Base-by-base conservation (phyloP, 2,797 vertebrate species). In the Taenioides sp. region DNA sequence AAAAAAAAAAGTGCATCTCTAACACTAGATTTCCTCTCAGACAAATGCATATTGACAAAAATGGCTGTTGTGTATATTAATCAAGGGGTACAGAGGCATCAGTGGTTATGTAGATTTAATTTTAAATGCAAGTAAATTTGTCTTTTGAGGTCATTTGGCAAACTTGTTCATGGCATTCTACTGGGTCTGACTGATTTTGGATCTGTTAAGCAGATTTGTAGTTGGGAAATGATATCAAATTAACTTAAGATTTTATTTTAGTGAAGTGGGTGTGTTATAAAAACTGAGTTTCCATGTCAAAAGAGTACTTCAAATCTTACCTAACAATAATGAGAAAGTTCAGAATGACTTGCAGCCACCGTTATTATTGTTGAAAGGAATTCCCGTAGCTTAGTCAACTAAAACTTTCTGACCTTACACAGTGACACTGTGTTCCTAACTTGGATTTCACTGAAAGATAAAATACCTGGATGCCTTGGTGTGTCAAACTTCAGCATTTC, bases 151-250 rank as follows among this genome's bases (percentile, higher is more conserved):
- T 47, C 62, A 20, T 62, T 74, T 67, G 69, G 73, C 76, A 84
- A 67, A 81, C 67, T 74, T 57, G 37, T 65, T 23, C 31, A 68
- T 47, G 43, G 12, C 16, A 2, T 47, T 47, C 43, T 47, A 47
- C 43, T 17, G 43, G 43, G 43, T 16, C 74, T 60, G 69, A 85
- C 60, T 73, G 25, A 75, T 69, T 86, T 71, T 17, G 61, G 50
- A 64, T 58, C 58, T 66, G 67, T 77, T 85, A 67, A 67, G 64
- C 55, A 80, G 75, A 72, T 59, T 75, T 73, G 75, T 28, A 64
- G 63, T 69, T 72, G 75, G 40, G 65, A 12, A 31, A 28, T 74
- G 62, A 64, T 49, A 65, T 52, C 22, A 25, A 40, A n/a, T 69
- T 74, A 82, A 64, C 62, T 73, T 61, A 58, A 52, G n/a, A 62